Evolutionary conservation across 2,113 vertebrate species (phyloP), one percentile per base, ranked within the genome.

Genomic region (Urocolius indicus): DNA sequence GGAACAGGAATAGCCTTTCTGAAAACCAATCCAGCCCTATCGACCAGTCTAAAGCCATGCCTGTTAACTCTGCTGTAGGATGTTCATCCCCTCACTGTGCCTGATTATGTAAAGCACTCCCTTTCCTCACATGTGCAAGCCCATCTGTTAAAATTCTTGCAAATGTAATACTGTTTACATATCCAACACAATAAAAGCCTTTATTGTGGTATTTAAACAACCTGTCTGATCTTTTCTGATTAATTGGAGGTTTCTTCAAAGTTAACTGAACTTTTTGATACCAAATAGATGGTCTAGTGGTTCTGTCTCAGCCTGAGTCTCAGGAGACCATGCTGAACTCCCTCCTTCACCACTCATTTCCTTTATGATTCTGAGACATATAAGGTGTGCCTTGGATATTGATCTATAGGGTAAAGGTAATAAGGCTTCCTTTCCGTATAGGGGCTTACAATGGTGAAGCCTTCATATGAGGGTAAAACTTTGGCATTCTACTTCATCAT

Each of bases 151-250:
- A 95, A 71, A 90, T 93, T 78, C 55, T 81, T 86, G 41, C 57
- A 90, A 72, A 81, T 84, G 13, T 29, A 65, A 57, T 38, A 30
- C 77, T 65, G 32, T 52, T 65, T 52, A 45, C 59, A 41, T 46
- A 61, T 30, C 62, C 78, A 49, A 38, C 52, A 88, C 55, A 89
- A 94, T 34, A 69, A 89, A 78, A 87, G 9, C 57, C 36, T 69
- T 81, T 92, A 69, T 92, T 87, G 49, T 75, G 76, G 73, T 65
- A 66, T 95, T 92, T 68, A 72, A 82, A 81, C 45, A 51, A 30
- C 49, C 45, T 75, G 59, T 71, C 59, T 90, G 38, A 90, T 89
- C 63, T 75, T 74, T 85, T 71, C 34, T 32, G 52, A 73, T 58
- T 84, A 77, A 52, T 11, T 78, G 61, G 71, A 80, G 34, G 46